Conservation (phyloP, 2,113 vertebrate genomes). For the Entomyzon cyanotis region DNA sequence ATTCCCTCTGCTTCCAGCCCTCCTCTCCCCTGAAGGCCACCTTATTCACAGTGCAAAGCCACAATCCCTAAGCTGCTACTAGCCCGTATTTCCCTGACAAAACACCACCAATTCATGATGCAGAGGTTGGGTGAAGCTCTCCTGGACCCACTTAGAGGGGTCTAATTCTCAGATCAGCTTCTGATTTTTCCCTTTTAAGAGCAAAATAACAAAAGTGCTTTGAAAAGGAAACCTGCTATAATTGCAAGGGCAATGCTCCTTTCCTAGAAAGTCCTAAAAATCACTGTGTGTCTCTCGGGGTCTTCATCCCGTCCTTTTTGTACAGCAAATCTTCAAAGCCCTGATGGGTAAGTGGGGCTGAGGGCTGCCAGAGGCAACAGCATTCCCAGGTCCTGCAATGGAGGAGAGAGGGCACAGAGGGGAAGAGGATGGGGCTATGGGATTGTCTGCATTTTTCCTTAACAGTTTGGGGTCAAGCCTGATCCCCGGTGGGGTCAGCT, state of each 20-base stretch:
- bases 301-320: neutral
- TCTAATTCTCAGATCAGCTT: neutral
- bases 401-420: neutral
- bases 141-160: neutral
- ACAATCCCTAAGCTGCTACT: accelerated
- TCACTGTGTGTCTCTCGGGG: neutral
- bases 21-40: neutral
- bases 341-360: neutral
- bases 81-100: accelerated
- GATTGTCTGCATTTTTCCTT: conserved; percentile 45
- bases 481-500: conserved; percentile 58
- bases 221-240: neutral
- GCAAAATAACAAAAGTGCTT: neutral
- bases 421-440: neutral
- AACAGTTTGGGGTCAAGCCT: conserved; percentile 73
- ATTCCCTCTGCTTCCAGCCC: neutral
- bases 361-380: neutral
- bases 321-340: neutral
- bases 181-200: neutral
- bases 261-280: neutral
- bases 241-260: neutral
- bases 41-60: neutral
- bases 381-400: neutral
- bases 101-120: accelerated
- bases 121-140: neutral